These are phyloP conservation scores for Drosophila ficusphila DNA, from an alignment of 1,140 invertebrate genomes.

Conservation along the genomic window DNA sequence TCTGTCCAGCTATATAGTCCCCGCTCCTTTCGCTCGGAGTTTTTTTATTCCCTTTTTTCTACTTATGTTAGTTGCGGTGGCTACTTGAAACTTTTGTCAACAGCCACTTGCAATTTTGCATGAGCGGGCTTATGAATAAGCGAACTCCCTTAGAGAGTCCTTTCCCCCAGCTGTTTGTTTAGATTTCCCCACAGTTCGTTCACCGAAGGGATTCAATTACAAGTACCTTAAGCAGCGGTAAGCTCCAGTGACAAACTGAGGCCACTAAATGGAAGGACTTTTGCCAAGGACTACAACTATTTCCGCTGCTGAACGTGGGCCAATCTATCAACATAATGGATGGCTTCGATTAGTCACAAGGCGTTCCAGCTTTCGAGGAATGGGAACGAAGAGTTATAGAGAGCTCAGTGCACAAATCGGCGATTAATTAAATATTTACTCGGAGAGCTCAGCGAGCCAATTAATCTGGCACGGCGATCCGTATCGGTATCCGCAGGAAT, in stretches of 20 bases:
- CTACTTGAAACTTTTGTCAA: slow-evolving; percentile 72
- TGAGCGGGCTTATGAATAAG: slow-evolving; percentile 63
- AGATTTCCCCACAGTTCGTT: slow-evolving; percentile 19
- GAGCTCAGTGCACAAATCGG: slow-evolving; percentile 78
- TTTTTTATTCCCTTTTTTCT: slow-evolving; percentile 33
- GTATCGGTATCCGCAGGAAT: slow-evolving; percentile 7
- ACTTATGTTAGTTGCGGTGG: slow-evolving; percentile 24
- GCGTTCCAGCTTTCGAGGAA: slow-evolving; percentile 45
- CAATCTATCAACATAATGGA: slow-evolving; percentile 84
- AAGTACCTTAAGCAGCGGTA: slow-evolving; percentile 72
- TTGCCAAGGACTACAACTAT: slow-evolving; percentile 30
- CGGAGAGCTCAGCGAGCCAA: slow-evolving; percentile 43
- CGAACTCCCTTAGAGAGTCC: slow-evolving; percentile 12
- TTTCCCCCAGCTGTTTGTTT: not conserved
- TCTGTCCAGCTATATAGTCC: slow-evolving; percentile 43
- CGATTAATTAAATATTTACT: slow-evolving; percentile 80
- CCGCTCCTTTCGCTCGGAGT: slow-evolving; percentile 3
- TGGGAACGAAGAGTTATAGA: slow-evolving; percentile 36
- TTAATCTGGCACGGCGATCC: slow-evolving; percentile 66
- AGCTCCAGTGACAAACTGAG: slow-evolving; percentile 70
- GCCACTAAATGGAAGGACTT: slow-evolving; percentile 15
- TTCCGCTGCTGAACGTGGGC: slow-evolving; percentile 48
- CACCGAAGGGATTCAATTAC: slow-evolving; percentile 64
- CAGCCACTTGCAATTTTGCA: slow-evolving; percentile 67
- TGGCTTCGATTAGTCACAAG: slow-evolving; percentile 83